Evolutionary conservation across 2,888 invertebrate genomes (phyloP).

Genomic region (Rhingia rostrata): DNA sequence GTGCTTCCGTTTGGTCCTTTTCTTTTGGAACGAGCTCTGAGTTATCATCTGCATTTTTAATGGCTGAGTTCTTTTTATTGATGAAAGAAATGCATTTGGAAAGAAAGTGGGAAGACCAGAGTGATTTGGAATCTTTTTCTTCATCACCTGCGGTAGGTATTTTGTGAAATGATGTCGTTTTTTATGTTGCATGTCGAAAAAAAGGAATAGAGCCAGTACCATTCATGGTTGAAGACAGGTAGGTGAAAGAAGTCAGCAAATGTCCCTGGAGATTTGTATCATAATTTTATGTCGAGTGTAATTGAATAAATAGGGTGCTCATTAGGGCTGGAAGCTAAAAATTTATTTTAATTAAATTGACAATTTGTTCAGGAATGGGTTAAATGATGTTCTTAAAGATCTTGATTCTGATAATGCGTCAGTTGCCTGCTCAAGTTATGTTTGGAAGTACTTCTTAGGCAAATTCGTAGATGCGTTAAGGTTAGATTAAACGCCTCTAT

Average conservation of each 20-base stretch:
- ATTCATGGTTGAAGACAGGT: background rate
- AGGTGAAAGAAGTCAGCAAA: background rate
- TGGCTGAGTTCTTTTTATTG: constrained; percentile 15
- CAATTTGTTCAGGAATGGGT: background rate
- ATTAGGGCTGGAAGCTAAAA: background rate
- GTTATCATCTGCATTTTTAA: constrained; percentile 1
- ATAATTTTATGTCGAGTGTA: background rate
- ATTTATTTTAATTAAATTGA: background rate
- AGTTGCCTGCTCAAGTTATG: too few relatives aligned
- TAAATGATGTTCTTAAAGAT: background rate
- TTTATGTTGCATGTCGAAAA: background rate
- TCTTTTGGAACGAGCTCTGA: background rate
- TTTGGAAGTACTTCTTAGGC: too few relatives aligned
- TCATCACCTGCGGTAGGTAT: constrained; percentile 47
- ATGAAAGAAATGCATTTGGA: constrained; percentile 1
- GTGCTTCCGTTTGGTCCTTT: constrained; percentile 32
- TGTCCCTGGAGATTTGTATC: background rate
- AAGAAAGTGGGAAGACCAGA: constrained; percentile 13
- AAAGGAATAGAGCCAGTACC: background rate
- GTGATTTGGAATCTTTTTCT: constrained; percentile 2
- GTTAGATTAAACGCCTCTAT: too few relatives aligned
- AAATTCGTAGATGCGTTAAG: too few relatives aligned
- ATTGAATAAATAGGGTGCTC: background rate
- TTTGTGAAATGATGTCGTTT: background rate
- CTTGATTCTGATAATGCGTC: too few relatives aligned